Percentiles rank a stretch among this genome's conserved stretches.
phyloP scores from a whole-genome alignment of 2,888 invertebrate genomes.

The Omphaloscelis lunosa region DNA sequence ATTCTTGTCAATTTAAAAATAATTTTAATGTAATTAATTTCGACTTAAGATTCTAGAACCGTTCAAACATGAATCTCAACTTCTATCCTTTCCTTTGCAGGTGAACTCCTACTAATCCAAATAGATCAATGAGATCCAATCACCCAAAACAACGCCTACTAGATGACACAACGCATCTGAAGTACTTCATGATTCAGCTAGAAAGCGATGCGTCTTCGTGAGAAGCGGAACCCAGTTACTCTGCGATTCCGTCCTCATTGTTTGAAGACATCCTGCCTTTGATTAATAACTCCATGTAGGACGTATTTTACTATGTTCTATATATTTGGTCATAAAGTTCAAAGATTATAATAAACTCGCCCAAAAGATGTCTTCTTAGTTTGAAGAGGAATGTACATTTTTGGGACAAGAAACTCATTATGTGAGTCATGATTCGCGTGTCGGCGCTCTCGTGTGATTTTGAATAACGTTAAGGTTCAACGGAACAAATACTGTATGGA shows the following conservation, averaged over 20 bases:
- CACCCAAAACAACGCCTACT: conserved; percentile 15
- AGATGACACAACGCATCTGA: conserved; percentile 42
- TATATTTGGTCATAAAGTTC: conserved; percentile 42
- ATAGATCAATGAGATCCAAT: conserved; percentile 7
- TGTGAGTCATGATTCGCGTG: conserved; percentile 61
- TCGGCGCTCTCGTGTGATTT: conserved; percentile 45
- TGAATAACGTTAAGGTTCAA: conserved; percentile 48
- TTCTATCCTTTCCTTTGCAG: not conserved
- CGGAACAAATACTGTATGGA: conserved; percentile 50
- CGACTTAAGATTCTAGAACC: not conserved
- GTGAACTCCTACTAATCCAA: not conserved
- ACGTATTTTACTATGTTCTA: conserved; percentile 59
- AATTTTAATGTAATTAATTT: not conserved
- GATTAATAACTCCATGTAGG: conserved; percentile 68
- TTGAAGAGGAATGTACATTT: conserved; percentile 49
- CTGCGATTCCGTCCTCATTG: conserved; percentile 83
- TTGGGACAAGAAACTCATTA: conserved; percentile 62
- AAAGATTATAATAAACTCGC: conserved; percentile 36
- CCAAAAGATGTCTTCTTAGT: conserved; percentile 31
- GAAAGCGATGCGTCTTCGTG: conserved; percentile 77
- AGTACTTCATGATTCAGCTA: conserved; percentile 70
- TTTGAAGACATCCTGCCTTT: conserved; percentile 82
- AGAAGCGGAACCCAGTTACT: conserved; percentile 82
- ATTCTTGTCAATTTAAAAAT: conserved; percentile 4
- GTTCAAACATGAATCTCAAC: not conserved